A percentile compares a stretch with the other conserved stretches of the same genome.
Evolutionary conservation across 2,113 vertebrate genomes (phyloP).

Genomic region (Corythaeola cristata): DNA sequence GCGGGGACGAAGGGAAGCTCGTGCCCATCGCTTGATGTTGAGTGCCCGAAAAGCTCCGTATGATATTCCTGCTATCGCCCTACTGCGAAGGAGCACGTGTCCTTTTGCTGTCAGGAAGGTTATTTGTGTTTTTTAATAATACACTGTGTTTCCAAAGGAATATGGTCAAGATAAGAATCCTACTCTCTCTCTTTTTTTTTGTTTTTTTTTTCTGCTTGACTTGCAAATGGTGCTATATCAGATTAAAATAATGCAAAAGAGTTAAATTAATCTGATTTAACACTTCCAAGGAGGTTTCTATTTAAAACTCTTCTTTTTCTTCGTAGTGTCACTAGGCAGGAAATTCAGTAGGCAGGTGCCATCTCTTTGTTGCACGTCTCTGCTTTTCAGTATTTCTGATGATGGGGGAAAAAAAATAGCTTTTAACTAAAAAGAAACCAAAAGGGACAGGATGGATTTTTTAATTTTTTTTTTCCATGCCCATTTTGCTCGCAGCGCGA

Average conservation of each 20-base stretch:
- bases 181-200: background rate
- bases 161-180: background rate
- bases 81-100: background rate
- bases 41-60: background rate
- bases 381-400: background rate
- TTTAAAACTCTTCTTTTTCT: constrained; percentile 40
- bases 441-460: background rate
- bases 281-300: constrained; percentile 37
- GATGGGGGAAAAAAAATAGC: background rate
- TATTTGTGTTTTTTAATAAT: constrained; percentile 37
- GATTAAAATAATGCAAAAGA: constrained; percentile 42
- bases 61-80: background rate
- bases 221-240: background rate
- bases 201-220: background rate
- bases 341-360: constrained; percentile 65
- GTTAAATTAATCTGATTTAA: constrained; percentile 60
- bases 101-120: background rate
- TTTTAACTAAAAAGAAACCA: background rate
- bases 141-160: background rate
- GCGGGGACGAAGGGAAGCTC: background rate
- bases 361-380: constrained; percentile 22
- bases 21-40: background rate
- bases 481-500: background rate
- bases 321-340: constrained; percentile 23
- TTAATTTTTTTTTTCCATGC: background rate